These are phyloP conservation scores for Apoda limacodes DNA, from an alignment of 2,888 invertebrate genomes.

Conservation along the genomic window DNA sequence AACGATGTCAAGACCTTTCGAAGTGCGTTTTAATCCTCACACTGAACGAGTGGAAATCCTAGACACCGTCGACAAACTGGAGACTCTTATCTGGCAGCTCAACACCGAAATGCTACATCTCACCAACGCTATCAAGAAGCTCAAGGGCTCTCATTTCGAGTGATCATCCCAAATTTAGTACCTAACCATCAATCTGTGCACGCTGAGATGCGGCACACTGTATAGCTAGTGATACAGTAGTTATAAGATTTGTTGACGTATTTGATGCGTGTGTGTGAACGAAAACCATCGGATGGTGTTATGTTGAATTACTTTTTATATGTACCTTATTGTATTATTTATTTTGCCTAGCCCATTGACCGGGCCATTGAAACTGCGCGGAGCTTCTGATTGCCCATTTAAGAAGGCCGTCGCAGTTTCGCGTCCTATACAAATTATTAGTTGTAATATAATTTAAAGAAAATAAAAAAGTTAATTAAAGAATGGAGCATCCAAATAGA, in stretches of 20 bases:
- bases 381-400: constrained; percentile 63
- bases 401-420: constrained; percentile 47
- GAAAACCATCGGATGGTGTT: constrained; percentile 60
- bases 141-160: constrained; percentile 76
- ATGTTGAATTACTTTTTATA: constrained; percentile 45
- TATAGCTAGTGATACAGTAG: constrained; percentile 68
- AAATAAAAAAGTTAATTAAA: constrained; percentile 44
- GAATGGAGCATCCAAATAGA: constrained; percentile 68
- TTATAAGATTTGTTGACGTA: constrained; percentile 55
- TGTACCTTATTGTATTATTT: constrained; percentile 63
- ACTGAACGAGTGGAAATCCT: constrained; percentile 96
- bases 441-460: constrained; percentile 58
- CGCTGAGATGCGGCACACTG: constrained; percentile 54
- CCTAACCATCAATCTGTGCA: constrained; percentile 50
- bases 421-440: constrained; percentile 56
- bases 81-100: constrained; percentile 84
- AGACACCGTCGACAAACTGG: constrained; percentile 91
- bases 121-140: constrained; percentile 88
- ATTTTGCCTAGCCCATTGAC: constrained; percentile 68
- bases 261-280: constrained; percentile 54
- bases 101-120: constrained; percentile 90
- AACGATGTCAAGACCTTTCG: constrained; percentile 95
- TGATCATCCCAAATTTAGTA: constrained; percentile 40
- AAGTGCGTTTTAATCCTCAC: constrained; percentile 98
- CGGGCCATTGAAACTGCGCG: constrained; percentile 46